Evolutionary conservation across 2,797 vertebrate genomes (phyloP).

Genomic region (Chloroceryle amazona): DNA sequence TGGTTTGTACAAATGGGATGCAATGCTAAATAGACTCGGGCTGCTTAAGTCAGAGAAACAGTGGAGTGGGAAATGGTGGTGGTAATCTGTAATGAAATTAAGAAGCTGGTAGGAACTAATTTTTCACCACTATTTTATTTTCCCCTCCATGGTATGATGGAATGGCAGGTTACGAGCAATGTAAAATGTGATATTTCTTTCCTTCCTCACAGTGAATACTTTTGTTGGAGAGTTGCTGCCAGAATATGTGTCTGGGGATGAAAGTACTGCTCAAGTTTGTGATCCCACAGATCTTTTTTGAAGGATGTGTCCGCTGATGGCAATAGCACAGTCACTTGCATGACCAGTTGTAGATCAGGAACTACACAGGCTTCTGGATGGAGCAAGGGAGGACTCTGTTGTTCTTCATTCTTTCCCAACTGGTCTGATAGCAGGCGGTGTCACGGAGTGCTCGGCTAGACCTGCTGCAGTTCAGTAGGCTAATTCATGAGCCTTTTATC

Average conservation of each 20-base stretch:
- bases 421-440: not conserved
- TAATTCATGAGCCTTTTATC: not conserved
- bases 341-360: not conserved
- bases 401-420: not conserved
- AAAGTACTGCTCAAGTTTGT: not conserved
- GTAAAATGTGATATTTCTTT: not conserved
- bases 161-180: not conserved
- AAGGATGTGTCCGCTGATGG: not conserved
- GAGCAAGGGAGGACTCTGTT: not conserved
- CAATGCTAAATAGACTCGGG: not conserved
- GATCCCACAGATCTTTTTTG: not conserved
- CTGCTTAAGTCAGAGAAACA: not conserved
- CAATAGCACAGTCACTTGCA: not conserved
- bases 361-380: not conserved
- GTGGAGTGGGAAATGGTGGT: not conserved
- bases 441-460: not conserved
- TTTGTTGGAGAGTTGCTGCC: rapidly evolving
- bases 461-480: not conserved
- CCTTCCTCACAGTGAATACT: not conserved
- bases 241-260: not conserved
- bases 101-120: not conserved
- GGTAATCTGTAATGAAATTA: not conserved
- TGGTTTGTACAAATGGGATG: not conserved
- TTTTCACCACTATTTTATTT: not conserved
- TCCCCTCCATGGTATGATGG: rapidly evolving